These are phyloP conservation scores for Platycheirus albimanus DNA, from an alignment of 2,888 invertebrate species.

Conservation along the genomic window DNA sequence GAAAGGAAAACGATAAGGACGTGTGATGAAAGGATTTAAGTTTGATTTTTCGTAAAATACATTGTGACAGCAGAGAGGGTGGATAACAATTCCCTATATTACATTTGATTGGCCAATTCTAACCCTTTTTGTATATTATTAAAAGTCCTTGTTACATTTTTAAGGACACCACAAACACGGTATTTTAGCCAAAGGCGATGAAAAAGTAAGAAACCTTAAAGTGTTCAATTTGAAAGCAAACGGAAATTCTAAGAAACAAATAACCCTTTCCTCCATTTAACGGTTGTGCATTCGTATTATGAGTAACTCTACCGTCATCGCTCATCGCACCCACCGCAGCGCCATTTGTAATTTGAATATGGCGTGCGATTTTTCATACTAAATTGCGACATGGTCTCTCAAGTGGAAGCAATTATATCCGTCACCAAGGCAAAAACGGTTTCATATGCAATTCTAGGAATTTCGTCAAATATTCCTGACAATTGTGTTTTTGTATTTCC, in stretches of 20 bases:
- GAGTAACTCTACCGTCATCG: background rate
- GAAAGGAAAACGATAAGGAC: conserved; percentile 3
- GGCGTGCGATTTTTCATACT: conserved; percentile 70
- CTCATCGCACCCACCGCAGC: background rate
- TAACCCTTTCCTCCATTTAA: conserved; percentile 5
- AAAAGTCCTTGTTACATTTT: conserved; percentile 8
- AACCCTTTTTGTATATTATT: conserved; percentile 12
- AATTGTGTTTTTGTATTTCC: background rate
- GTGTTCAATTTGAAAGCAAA: conserved; percentile 48
- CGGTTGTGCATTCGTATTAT: too few species aligned
- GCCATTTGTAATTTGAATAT: conserved; percentile 68
- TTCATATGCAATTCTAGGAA: conserved; percentile 61
- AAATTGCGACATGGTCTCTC: conserved; percentile 61
- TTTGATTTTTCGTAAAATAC: conserved; percentile 42
- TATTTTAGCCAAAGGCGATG: conserved; percentile 28
- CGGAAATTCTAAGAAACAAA: conserved; percentile 59
- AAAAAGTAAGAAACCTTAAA: conserved; percentile 63
- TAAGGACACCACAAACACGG: conserved; percentile 53
- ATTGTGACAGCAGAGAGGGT: conserved; percentile 23
- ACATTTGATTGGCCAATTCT: conserved; percentile 17
- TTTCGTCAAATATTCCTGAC: conserved; percentile 39
- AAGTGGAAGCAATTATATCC: conserved; percentile 64
- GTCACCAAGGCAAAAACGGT: conserved; percentile 19
- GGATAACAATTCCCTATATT: background rate
- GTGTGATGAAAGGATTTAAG: conserved; percentile 45